Evolutionary conservation across 2,888 invertebrate species (phyloP).

Genomic region (Calameuta filiformis): DNA sequence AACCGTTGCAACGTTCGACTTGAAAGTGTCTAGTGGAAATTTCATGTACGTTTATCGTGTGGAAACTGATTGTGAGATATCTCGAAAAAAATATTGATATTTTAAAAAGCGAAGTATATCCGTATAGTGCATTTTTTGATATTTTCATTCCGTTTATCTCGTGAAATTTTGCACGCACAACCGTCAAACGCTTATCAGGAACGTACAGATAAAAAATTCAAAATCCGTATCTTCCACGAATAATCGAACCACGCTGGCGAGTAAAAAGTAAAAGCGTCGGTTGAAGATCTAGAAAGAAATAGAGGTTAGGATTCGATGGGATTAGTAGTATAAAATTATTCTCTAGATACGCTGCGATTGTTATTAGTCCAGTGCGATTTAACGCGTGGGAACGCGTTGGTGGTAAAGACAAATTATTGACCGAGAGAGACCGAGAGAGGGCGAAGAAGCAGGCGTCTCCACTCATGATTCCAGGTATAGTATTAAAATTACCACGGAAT

Average conservation of each 20-base stretch:
- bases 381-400: constrained; percentile 5
- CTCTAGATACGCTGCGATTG: not conserved
- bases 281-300: not conserved
- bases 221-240: too few species aligned
- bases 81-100: too few species aligned
- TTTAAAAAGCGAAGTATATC: too few species aligned
- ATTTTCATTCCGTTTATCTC: too few species aligned
- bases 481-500: constrained; percentile 60
- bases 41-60: too few species aligned
- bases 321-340: not conserved
- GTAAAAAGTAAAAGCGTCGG: not conserved
- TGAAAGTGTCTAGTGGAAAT: too few species aligned
- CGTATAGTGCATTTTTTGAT: too few species aligned
- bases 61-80: too few species aligned
- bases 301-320: not conserved
- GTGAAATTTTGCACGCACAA: too few species aligned
- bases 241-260: not conserved
- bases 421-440: not conserved
- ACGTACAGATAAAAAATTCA: too few species aligned
- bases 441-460: constrained; percentile 7
- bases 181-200: too few species aligned
- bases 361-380: not conserved
- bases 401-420: not conserved
- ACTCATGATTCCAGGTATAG: constrained; percentile 58
- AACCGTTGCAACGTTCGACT: too few species aligned